Percentiles rank a stretch among this genome's conserved stretches.
These are phyloP conservation scores for Brachionus koreanus DNA, from an alignment of 1,140 invertebrate genomes.

Conservation along the genomic window DNA sequence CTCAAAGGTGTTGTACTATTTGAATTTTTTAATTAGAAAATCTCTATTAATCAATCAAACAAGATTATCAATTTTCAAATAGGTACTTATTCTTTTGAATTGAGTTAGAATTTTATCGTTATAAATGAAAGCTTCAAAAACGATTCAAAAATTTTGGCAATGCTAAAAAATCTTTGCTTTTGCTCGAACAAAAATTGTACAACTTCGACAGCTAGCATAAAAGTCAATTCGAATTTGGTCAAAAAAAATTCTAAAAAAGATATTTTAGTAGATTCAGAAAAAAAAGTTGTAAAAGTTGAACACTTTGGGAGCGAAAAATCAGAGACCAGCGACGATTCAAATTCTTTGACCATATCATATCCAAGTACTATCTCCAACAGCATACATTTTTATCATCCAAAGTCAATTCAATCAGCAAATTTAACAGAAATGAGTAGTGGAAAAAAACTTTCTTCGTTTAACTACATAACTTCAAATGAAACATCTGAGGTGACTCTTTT, in stretches of 20 bases:
- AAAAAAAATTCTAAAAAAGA: background rate
- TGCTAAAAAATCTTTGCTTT: constrained; percentile 43
- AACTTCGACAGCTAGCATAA: constrained; percentile 9
- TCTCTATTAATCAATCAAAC: background rate
- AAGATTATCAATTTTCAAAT: background rate
- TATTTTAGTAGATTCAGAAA: background rate
- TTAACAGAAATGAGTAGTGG: constrained; percentile 26
- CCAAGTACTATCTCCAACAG: constrained; percentile 24
- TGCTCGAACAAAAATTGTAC: constrained; percentile 26
- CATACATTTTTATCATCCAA: constrained; percentile 43
- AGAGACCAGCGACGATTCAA: background rate
- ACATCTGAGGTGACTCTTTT: background rate
- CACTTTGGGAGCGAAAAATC: background rate
- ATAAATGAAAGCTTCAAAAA: constrained; percentile 15
- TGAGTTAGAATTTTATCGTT: background rate
- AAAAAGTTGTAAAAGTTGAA: background rate
- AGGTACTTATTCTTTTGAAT: background rate
- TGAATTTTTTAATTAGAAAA: constrained; percentile 8
- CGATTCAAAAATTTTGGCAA: background rate
- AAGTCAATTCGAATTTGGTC: background rate
- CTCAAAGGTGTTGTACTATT: constrained; percentile 1
- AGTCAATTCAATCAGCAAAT: constrained; percentile 18
- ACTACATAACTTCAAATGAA: background rate
- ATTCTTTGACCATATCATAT: background rate
- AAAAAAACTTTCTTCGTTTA: constrained; percentile 10